Conservation (phyloP, 2,888 invertebrate species). For the Tetragonisca angustula region DNA sequence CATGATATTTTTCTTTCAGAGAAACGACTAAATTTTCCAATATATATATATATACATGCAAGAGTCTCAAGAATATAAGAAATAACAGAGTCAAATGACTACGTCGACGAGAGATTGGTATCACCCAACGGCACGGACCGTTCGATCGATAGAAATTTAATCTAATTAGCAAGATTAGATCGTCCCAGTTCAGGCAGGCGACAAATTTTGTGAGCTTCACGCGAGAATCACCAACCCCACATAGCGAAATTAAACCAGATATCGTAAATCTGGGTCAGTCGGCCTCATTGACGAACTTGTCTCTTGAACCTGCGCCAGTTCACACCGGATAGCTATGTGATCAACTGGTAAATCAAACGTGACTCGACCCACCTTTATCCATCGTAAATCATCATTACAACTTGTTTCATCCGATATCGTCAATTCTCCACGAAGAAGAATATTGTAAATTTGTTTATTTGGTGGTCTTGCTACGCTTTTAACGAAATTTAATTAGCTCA, state of each 20-base stretch:
- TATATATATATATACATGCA: too few relatives aligned
- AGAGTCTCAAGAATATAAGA: background rate
- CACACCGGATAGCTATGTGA: slow-evolving; percentile 29
- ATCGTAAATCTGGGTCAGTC: slow-evolving; percentile 64
- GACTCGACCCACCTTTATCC: slow-evolving; percentile 51
- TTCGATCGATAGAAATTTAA: slow-evolving; percentile 32
- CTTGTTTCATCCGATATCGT: slow-evolving; percentile 1
- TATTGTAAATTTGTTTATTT: background rate
- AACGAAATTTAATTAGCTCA: too few relatives aligned
- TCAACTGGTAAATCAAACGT: slow-evolving; percentile 41
- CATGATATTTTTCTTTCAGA: too few relatives aligned
- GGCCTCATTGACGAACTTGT: slow-evolving; percentile 68
- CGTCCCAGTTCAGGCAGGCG: slow-evolving; percentile 50
- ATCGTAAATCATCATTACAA: slow-evolving; percentile 45
- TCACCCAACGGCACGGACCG: background rate
- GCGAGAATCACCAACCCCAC: slow-evolving; percentile 18
- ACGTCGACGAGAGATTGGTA: background rate
- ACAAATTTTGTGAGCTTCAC: slow-evolving; percentile 44
- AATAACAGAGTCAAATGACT: background rate
- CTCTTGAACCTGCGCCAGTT: slow-evolving; percentile 69
- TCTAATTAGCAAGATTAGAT: slow-evolving; percentile 53
- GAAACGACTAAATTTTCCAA: too few relatives aligned
- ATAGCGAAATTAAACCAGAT: slow-evolving; percentile 28
- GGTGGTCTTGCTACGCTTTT: too few relatives aligned
- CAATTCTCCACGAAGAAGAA: background rate